Percentiles rank a stretch among this genome's conserved stretches.
Evolutionary conservation across 2,113 vertebrate species (phyloP).

Genomic region (Canis aureus): DNA sequence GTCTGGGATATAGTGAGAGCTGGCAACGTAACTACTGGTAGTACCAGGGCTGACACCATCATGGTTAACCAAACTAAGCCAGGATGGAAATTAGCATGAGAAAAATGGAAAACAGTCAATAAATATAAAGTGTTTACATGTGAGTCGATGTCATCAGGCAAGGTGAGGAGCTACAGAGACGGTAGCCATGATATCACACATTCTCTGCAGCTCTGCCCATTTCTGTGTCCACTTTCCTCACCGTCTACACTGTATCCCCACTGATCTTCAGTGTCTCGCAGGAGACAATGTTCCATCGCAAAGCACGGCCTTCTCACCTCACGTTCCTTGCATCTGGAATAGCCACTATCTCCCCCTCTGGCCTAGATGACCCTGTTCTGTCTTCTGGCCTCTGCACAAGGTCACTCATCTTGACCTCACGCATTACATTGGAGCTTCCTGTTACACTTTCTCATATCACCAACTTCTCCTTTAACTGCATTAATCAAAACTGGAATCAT

Average conservation of each 20-base stretch:
- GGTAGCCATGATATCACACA: not conserved
- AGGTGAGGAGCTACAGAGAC: not conserved
- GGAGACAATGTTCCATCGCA: too few species aligned
- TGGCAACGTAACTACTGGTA: not conserved
- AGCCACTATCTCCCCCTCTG: too few species aligned
- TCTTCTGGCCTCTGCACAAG: not conserved
- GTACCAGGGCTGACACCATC: too few species aligned
- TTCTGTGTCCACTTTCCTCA: not conserved
- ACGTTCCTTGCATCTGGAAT: not conserved
- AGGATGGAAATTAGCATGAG: not conserved
- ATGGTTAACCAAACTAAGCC: not conserved
- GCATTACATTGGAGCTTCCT: rapidly evolving
- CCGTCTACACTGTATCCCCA: rapidly evolving
- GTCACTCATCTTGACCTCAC: not conserved
- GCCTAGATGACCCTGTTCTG: not conserved
- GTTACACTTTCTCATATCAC: not conserved
- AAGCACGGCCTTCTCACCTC: rapidly evolving
- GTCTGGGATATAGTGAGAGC: not conserved
- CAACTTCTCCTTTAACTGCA: not conserved
- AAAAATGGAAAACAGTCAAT: not conserved
- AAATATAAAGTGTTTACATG: not conserved
- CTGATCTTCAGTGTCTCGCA: rapidly evolving
- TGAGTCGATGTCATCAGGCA: not conserved
- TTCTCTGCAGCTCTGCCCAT: rapidly evolving
- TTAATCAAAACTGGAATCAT: not conserved